Evolutionary conservation across 1,140 invertebrate species (phyloP), one percentile per base, ranked within the genome.

Genomic region (Tribolium madens): DNA sequence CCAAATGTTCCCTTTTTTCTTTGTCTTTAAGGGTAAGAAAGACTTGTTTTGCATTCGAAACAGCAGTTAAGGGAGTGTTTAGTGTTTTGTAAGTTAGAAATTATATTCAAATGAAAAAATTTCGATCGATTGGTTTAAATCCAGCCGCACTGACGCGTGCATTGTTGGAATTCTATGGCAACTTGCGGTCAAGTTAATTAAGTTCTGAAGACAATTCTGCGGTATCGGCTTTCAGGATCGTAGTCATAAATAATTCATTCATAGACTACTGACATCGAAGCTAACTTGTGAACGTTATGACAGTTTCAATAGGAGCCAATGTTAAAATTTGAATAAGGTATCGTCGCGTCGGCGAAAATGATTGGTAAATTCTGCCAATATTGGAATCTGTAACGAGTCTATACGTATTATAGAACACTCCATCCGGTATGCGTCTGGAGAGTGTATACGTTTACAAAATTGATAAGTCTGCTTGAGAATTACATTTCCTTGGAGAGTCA

Each of bases 381-480:
- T 60, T 26, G 18, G 53, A n/a, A n/a, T n/a, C n/a, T n/a, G n/a
- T n/a, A n/a, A n/a, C n/a, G n/a, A 64, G 57, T 64, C 57, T 26
- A 33, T 14, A 64, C 57, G 18, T 21, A 18, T 64, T 31, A n/a
- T 10, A 14, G 15, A 57, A 18, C 52, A 5, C 17, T 57, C n/a
- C 17, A 57, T 57, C 52, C 52, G 52, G 52, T 3, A 18, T 57
- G 31, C 57, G 57, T 33, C 26, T 64, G 26, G 18, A 26, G 1
- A 18, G 52, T 64, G 26, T 64, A 64, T 64, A 33, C 26, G 21
- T 64, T 64, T 64, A 64, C 57, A 64, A 64, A 64, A 64, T 64
- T 64, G 57, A 64, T 64, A 64, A 64, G 57, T 14, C 57, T 64
- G 26, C 57, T 64, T 64, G 57, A 64, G 57, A 64, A 64, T 64